Evolutionary conservation across 2,797 vertebrate genomes (phyloP), one percentile per base, ranked within the genome.

Genomic region (Pelobates cultripes): DNA sequence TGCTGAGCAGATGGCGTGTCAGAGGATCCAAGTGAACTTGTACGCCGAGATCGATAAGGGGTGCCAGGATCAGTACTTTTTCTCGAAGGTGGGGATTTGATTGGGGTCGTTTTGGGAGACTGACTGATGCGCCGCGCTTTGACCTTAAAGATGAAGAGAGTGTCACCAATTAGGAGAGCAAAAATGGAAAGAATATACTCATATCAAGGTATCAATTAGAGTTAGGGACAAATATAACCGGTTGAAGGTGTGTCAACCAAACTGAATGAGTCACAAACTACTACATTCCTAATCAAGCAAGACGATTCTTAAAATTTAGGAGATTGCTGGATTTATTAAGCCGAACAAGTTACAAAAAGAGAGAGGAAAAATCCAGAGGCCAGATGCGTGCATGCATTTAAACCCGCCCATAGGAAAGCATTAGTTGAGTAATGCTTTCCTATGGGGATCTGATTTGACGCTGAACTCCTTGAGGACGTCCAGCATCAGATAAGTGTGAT

Each of bases 111-210:
- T 90, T 83, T 47, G 88, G 88, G 12, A 90, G 90, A 84, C 94
- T 97, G 86, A 91, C 90, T 89, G 89, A 89, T 90, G 86, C 90
- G 88, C 90, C 81, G n/a, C 4, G 45, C 90, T 85, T 88, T 97
- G 97, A 13, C 88, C 97, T 98, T 85, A 87, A 90, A 86, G 78
- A 28, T 13, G 68, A 80, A 7, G 43, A 55, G 14, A 45, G 57
- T 60, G 15, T 60, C 57, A 4, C 45, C 45, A 45, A 61, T 15
- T 13, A 45, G 7, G 15, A 72, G 13, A 15, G 40, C 12, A 12
- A 14, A 0, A 75, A 75, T 9, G 72, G 7, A 7, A 66, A 69
- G 41, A 4, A 67, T 8, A 67, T 60, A 6, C 4, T 4, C 12
- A 60, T 60, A 60, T 14, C 57, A 60, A 15, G 28, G 28, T 28